Base-by-base conservation (phyloP, 1,140 invertebrate species). In the Pseudomyrmex flavicornis region DNA sequence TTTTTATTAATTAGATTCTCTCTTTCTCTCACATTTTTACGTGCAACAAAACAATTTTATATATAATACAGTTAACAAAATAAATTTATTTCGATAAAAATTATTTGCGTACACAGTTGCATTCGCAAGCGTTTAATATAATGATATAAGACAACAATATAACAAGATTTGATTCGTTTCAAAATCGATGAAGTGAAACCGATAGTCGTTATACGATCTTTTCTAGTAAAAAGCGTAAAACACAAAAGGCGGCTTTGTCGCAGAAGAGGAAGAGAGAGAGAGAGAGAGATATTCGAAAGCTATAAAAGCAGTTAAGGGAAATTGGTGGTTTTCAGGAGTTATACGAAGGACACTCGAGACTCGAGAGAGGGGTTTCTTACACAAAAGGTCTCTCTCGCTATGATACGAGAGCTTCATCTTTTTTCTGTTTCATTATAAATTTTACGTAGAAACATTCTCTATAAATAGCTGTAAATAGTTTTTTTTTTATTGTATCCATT, bases 251-350 rank as follows among this genome's bases (percentile, higher is more conserved):
- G 26, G 12, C 35, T 20, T 20, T 61, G 20, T 20, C 20, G 5
- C 44, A 44, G 17, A 58, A 72, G n/a, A 20, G 54, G 12, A 73
- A 35, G 12, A 35, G 35, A 17, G 17, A 17, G 35, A 17, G 17
- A 17, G 17, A 17, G 17, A 35, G 5, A 17, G n/a, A 15, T 56
- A 58, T 20, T 52, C 12, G n/a, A 59, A 73, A 73, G 52, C 26
- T 44, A 44, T 73, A 73, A 73, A 44, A 59, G 12, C 52, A 58
- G 26, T 56, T 73, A 8, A n/a, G 52, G 17, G 12, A 73, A 73
- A 73, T 73, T 73, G 26, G 13, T 13, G 12, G n/a, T 73, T 44
- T 73, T 54, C 48, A 70, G n/a, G 5, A 44, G 17, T 69, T 10
- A n/a, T 59, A 58, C 17, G n/a, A 73, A 52, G 12, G 26, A 59